Evolutionary conservation across 2,888 invertebrate genomes (phyloP).

Genomic region (Acleris sparsana): DNA sequence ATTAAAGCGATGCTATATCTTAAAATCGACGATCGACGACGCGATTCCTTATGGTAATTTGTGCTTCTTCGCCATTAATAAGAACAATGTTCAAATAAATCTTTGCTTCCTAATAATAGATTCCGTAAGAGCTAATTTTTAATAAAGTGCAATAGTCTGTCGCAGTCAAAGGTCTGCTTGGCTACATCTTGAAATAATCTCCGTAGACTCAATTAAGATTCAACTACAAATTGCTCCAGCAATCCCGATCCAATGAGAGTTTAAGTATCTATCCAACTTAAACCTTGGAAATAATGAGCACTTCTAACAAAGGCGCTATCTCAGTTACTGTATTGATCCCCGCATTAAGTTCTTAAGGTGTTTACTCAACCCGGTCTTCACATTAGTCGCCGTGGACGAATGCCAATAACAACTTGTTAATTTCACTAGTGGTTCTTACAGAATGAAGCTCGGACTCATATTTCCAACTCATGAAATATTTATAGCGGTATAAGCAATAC

Average conservation of each 20-base stretch:
- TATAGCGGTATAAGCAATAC: constrained; percentile 69
- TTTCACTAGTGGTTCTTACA: constrained; percentile 67
- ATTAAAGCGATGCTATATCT: too few relatives aligned
- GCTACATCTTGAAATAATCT: constrained; percentile 1
- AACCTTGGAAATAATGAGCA: constrained; percentile 26
- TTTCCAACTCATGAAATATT: constrained; percentile 77
- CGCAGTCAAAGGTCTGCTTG: not conserved
- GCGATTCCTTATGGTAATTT: too few relatives aligned
- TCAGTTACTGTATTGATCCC: constrained; percentile 38
- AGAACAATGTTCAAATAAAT: not conserved
- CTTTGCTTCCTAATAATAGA: not conserved
- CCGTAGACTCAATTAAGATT: not conserved
- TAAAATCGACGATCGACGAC: too few relatives aligned
- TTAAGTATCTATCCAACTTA: constrained; percentile 14
- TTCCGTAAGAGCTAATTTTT: too few relatives aligned
- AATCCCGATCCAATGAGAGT: constrained; percentile 11
- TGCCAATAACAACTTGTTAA: constrained; percentile 77
- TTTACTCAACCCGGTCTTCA: constrained; percentile 45
- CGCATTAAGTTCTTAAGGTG: constrained; percentile 41
- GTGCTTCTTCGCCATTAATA: too few relatives aligned
- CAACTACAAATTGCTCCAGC: not conserved
- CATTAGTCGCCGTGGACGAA: constrained; percentile 63
- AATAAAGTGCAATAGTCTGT: not conserved
- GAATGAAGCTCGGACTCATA: constrained; percentile 69
- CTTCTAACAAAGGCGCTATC: constrained; percentile 20